Evolutionary conservation across 2,797 vertebrate genomes (phyloP).

Genomic region (Acanthornis magna): DNA sequence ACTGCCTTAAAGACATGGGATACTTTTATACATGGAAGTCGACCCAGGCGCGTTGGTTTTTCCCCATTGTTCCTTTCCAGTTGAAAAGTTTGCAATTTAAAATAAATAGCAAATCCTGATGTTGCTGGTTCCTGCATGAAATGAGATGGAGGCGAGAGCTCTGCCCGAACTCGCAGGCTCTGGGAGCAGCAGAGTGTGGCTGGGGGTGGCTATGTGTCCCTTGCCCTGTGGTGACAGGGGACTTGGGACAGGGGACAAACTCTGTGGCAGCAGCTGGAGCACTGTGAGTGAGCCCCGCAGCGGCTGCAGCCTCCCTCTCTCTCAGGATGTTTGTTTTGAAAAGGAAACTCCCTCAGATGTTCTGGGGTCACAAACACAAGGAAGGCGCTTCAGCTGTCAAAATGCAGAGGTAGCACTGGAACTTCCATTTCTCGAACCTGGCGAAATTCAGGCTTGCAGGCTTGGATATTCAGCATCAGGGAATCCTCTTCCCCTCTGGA

Average conservation of each 20-base stretch:
- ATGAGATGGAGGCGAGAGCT: neutral
- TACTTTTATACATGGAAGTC: slow-evolving; percentile 43
- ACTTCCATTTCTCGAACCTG: neutral
- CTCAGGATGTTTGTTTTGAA: neutral
- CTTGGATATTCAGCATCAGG: neutral
- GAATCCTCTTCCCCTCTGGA: neutral
- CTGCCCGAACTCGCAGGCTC: rapidly evolving
- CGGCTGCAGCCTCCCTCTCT: neutral
- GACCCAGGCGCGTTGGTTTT: neutral
- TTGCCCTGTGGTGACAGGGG: neutral
- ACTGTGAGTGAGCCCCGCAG: rapidly evolving
- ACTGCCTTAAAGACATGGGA: slow-evolving; percentile 63
- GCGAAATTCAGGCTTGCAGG: neutral
- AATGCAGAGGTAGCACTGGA: neutral
- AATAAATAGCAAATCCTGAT: slow-evolving; percentile 14
- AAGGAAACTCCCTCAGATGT: neutral
- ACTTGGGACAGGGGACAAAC: neutral
- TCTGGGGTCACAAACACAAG: neutral
- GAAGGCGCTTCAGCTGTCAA: neutral
- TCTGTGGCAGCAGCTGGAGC: neutral
- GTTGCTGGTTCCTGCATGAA: neutral
- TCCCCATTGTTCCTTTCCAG: slow-evolving; percentile 29
- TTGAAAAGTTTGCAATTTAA: slow-evolving; percentile 50
- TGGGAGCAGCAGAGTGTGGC: neutral
- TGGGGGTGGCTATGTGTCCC: neutral